Evolutionary conservation across 2,113 vertebrate species (phyloP), one percentile per base, ranked within the genome.

Genomic region (Trichechus manatus): DNA sequence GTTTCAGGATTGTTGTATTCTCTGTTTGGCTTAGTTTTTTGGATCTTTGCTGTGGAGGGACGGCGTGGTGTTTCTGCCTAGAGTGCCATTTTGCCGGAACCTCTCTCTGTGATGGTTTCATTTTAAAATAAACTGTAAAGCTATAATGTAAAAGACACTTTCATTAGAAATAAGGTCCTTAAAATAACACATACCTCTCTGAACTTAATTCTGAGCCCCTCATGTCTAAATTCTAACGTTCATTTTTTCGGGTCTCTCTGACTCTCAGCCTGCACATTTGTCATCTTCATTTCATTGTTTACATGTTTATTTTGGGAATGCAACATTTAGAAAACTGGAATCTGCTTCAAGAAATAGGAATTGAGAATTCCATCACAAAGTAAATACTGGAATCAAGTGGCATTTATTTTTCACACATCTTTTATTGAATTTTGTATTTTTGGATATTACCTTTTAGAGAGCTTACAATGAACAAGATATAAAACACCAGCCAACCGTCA

Each of bases 391-490:
- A 97, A 96, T 97, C 90, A 95, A 97, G 85, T 81, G 96, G 77
- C 96, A 96, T 96, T 97, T 97, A 93, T 95, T 97, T 94, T 97
- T 98, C 90, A 90, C 68, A 97, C 95, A 91, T 98, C 77, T 97
- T 97, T 94, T 97, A 97, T 95, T 97, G 96, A 97, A 77, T 91
- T 96, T 81, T 84, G 15, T 97, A 97, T 96, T 98, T 98, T 98
- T 94, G 92, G 97, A 92, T 95, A 97, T 98, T 85, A 94, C 95
- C 93, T 97, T 98, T 98, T 83, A 96, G 42, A 92, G 42, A 96
- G 84, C 61, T 96, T 96, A 84, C 50, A 74, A 89, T 87, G 72
- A 97, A 92, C n/a, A 97, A 75, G 81, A 96, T 97, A 75, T 92
- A 95, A 97, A 97, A 88, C 29, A 83, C 3, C 33, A 92, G 82